Evolutionary conservation across 2,113 vertebrate genomes (phyloP), one percentile per base, ranked within the genome.

Genomic region (Ceyx cyanopectus): DNA sequence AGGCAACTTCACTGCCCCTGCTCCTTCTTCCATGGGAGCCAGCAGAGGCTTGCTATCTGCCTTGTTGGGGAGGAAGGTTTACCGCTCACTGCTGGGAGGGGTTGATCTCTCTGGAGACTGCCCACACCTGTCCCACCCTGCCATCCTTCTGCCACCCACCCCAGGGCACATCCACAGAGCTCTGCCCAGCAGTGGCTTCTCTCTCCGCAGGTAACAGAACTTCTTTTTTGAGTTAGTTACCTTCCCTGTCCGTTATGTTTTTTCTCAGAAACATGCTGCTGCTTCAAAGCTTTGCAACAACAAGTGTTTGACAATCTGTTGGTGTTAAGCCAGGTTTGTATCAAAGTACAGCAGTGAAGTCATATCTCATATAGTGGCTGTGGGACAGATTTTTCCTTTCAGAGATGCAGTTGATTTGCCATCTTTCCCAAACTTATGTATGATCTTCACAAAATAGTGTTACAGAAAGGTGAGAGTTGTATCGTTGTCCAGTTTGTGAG

Each of bases 241-340:
- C 50, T 93, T 90, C 54, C 67, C 34, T 77, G 70, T 92, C 73
- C 87, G 93, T 12, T 56, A 63, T 80, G 56, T 41, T 94, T 89
- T 56, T 50, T 23, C 81, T 95, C 75, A 61, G 91, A 82, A 70
- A 77, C 78, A 63, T 23, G 41, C 81, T 76, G 62, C 74, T 93
- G 20, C 94, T 92, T 96, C 89, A 92, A 94, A 94, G 91, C 87
- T 82, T 82, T 67, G 85, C 79, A 80, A 65, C 66, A 78, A 54
- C 51, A 80, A 74, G 43, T 10, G 2, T 87, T 93, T 96, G 89
- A 95, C 94, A 93, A 68, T 92, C 87, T 85, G 79, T 91, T 94
- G 89, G 72, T 96, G 85, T 93, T 91, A 83, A 89, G 94, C 95
- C 93, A 96, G 86, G 57, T 96, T 96, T 92, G 73, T 92, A 96